Conservation (phyloP, 2,888 invertebrate species). For the Philhelius pedissequus region DNA sequence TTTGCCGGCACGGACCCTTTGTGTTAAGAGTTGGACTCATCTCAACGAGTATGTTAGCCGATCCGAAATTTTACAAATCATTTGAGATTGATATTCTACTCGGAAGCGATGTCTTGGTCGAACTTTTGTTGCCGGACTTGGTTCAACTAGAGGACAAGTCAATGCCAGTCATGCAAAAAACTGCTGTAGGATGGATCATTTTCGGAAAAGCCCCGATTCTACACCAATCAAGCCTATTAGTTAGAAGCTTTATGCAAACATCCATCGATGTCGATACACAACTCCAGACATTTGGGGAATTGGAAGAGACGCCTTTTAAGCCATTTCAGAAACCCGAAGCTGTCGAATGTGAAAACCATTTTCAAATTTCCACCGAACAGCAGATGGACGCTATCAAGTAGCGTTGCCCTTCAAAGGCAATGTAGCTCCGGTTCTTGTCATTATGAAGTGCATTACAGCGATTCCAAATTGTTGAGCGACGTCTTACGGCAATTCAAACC, state of each 20-base stretch:
- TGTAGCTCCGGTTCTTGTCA: background rate
- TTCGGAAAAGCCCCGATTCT: no score
- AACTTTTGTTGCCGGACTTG: no score
- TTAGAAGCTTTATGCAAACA: background rate
- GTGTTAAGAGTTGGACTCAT: no score
- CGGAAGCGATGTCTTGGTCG: no score
- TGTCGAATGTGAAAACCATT: constrained; percentile 18
- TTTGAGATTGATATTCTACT: no score
- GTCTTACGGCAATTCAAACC: background rate
- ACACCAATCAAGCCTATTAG: background rate
- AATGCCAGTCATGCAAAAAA: background rate
- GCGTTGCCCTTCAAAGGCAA: constrained; percentile 1
- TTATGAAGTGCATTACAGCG: constrained; percentile 16
- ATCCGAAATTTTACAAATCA: no score
- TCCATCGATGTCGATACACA: background rate
- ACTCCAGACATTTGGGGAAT: constrained; percentile 9
- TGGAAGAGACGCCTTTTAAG: constrained; percentile 18
- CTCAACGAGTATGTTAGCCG: no score
- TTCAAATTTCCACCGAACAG: background rate
- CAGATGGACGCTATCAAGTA: constrained; percentile 5
- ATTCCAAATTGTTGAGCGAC: constrained; percentile 2
- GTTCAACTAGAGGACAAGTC: background rate
- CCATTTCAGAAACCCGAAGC: constrained; percentile 11
- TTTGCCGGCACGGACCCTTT: no score
- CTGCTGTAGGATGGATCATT: background rate